Conservation (phyloP, 1,140 invertebrate genomes). For the Trachymyrmex cornetzi region DNA sequence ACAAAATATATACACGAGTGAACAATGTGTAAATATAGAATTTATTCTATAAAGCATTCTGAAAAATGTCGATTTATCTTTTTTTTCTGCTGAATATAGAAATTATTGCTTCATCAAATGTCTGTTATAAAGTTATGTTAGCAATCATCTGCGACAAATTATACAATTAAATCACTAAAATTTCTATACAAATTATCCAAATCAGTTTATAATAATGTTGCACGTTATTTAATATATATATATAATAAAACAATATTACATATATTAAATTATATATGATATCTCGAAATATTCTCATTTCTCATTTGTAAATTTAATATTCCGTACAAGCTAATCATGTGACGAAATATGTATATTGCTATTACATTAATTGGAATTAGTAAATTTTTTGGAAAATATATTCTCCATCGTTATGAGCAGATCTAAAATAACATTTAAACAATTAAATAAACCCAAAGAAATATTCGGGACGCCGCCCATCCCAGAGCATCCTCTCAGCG, state of each 20-base stretch:
- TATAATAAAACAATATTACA: slow-evolving; percentile 11
- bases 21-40: neutral
- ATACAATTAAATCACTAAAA: slow-evolving; percentile 13
- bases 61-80: neutral
- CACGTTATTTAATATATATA: neutral
- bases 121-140: slow-evolving; percentile 1
- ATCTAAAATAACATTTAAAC: slow-evolving; percentile 14
- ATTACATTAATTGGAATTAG: slow-evolving; percentile 3
- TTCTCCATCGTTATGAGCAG: neutral
- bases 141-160: neutral
- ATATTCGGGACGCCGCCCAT: neutral
- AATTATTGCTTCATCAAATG: neutral
- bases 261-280: neutral
- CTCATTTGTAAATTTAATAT: slow-evolving; percentile 45
- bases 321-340: neutral
- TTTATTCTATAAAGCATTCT: neutral
- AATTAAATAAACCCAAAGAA: slow-evolving; percentile 18
- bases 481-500: slow-evolving; percentile 18
- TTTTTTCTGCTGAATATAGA: neutral
- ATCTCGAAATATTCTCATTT: slow-evolving; percentile 28
- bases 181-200: neutral
- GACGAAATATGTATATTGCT: slow-evolving; percentile 8
- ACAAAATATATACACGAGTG: neutral
- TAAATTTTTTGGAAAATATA: slow-evolving; percentile 17
- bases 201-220: neutral